Conservation (phyloP, 2,113 vertebrate genomes). For the Labeo rohita region DNA sequence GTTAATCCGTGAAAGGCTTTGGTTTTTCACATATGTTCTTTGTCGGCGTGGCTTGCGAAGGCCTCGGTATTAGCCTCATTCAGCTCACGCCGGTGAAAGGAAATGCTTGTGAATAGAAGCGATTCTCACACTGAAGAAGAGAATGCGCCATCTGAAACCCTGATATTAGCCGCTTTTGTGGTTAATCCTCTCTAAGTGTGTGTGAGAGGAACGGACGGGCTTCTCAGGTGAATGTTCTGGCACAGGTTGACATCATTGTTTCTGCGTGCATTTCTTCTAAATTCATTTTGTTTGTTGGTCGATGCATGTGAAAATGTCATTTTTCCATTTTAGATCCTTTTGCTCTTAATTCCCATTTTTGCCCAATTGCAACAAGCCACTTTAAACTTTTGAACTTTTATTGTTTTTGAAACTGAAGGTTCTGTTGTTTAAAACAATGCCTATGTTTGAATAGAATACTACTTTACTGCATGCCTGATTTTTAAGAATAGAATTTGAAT, state of each 20-base stretch:
- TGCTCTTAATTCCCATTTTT: neutral
- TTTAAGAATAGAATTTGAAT: too few species aligned
- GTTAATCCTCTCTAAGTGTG: slow-evolving; percentile 61
- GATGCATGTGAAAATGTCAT: neutral
- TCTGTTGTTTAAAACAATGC: too few species aligned
- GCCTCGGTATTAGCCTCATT: slow-evolving; percentile 40
- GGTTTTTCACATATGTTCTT: slow-evolving; percentile 22
- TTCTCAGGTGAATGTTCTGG: slow-evolving; percentile 59
- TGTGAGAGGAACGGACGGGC: slow-evolving; percentile 40
- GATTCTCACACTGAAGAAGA: slow-evolving; percentile 49
- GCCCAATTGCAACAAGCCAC: neutral
- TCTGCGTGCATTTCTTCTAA: neutral
- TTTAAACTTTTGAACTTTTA: neutral
- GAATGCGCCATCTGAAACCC: slow-evolving; percentile 60
- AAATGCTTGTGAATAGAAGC: slow-evolving; percentile 54
- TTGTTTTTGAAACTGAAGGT: neutral
- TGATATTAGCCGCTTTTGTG: slow-evolving; percentile 59
- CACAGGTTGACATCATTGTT: slow-evolving; percentile 39
- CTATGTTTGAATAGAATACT: too few species aligned
- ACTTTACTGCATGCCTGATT: too few species aligned
- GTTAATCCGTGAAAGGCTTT: slow-evolving; percentile 34
- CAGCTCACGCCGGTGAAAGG: slow-evolving; percentile 48
- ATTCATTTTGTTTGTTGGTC: neutral
- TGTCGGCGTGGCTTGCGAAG: slow-evolving; percentile 24
- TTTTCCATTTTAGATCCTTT: neutral